Evolutionary conservation across 2,113 vertebrate species (phyloP).

Genomic region (Tretioscincus oriximinensis): DNA sequence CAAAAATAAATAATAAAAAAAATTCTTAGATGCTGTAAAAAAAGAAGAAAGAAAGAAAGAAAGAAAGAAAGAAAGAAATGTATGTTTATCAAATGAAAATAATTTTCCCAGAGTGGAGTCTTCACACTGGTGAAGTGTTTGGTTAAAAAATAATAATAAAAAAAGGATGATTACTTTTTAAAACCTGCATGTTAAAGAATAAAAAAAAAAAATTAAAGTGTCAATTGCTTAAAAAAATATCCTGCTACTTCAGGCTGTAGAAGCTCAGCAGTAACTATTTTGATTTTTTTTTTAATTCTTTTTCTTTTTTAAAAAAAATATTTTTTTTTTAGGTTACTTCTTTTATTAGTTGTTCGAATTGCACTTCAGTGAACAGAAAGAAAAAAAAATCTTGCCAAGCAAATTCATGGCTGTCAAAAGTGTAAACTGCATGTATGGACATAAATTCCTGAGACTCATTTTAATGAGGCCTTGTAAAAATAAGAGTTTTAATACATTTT

Average conservation of each 20-base stretch:
- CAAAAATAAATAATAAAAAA: slow-evolving; percentile 69
- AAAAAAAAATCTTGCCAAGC: slow-evolving; percentile 73
- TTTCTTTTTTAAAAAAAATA: slow-evolving; percentile 48
- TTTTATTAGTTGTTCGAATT: slow-evolving; percentile 74
- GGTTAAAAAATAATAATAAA: slow-evolving; percentile 29
- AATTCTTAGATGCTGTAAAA: slow-evolving; percentile 77
- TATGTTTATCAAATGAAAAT: slow-evolving; percentile 84
- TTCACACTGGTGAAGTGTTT: slow-evolving; percentile 76
- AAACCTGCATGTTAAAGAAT: slow-evolving; percentile 88
- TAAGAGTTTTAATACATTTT: slow-evolving; percentile 99
- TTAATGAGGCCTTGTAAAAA: slow-evolving; percentile 93
- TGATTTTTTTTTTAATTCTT: slow-evolving; percentile 59
- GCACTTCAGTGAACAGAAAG: slow-evolving; percentile 86
- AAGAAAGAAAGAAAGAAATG: slow-evolving; percentile 64
- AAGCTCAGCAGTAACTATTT: slow-evolving; percentile 80
- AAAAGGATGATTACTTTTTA: slow-evolving; percentile 75
- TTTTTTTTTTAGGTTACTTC: slow-evolving; percentile 53
- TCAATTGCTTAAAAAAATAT: slow-evolving; percentile 84
- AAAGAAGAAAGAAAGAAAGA: slow-evolving; percentile 31
- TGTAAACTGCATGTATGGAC: slow-evolving; percentile 94
- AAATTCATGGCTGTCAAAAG: slow-evolving; percentile 87
- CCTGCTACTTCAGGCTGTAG: slow-evolving; percentile 81
- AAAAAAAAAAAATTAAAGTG: slow-evolving; percentile 60
- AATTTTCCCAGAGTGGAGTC: slow-evolving; percentile 83
- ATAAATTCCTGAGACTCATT: slow-evolving; percentile 89